A percentile compares a stretch with the other conserved stretches of the same genome.
Evolutionary conservation across 2,797 vertebrate genomes (phyloP).

Genomic region (Alfaro cultratus): DNA sequence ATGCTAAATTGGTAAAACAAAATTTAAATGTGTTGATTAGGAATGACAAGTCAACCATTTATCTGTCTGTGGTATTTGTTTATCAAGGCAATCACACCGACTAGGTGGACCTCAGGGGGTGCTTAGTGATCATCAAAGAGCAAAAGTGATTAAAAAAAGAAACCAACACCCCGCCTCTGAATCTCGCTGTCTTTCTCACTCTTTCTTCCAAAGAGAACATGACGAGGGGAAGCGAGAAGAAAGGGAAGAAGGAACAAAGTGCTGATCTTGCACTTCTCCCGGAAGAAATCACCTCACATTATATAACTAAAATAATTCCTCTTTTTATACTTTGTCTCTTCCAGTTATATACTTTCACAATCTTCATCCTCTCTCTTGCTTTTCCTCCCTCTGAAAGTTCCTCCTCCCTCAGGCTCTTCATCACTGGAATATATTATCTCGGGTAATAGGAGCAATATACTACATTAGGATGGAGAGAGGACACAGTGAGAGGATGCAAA

Average conservation of each 20-base stretch:
- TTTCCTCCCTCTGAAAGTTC: conserved; percentile 45
- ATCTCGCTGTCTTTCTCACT: conserved; percentile 28
- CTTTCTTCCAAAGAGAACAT: conserved; percentile 14
- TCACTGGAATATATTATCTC: conserved; percentile 73
- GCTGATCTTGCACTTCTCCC: conserved; percentile 65
- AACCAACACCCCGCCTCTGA: conserved; percentile 25
- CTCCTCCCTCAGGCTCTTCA: conserved; percentile 64
- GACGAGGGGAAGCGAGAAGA: conserved; percentile 28
- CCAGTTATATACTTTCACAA: conserved; percentile 70
- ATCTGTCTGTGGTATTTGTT: conserved; percentile 46
- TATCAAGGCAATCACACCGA: conserved; percentile 59
- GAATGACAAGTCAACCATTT: conserved; percentile 40
- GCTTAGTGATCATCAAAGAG: conserved; percentile 49
- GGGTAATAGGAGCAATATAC: conserved; percentile 70
- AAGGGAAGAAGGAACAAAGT: conserved; percentile 44
- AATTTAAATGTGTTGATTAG: conserved; percentile 14
- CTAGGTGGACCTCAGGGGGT: conserved; percentile 48
- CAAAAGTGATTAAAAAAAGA: conserved; percentile 48
- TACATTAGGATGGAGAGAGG: conserved; percentile 33
- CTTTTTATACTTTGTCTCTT: conserved; percentile 56
- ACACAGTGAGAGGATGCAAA: conserved; percentile 16
- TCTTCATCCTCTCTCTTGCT: conserved; percentile 49
- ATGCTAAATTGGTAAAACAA: conserved; percentile 4
- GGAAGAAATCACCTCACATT: conserved; percentile 61
- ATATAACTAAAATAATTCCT: conserved; percentile 73